Conservation (phyloP, 2,113 vertebrate species). For the Machaerirhynchus nigripectus region DNA sequence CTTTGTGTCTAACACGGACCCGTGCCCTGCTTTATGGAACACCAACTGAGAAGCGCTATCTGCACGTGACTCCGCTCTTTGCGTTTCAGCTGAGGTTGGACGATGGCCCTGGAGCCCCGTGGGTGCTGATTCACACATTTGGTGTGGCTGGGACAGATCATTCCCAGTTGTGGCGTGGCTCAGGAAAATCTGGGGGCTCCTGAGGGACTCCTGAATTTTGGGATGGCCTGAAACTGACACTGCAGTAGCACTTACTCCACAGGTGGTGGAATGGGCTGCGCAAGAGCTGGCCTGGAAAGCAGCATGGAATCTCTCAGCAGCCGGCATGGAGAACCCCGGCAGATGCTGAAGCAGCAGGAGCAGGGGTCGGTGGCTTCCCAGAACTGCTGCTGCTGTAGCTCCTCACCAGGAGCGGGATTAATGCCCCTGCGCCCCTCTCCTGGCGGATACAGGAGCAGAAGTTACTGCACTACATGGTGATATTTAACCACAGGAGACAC, state of each 20-base stretch:
- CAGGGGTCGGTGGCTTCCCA: accelerated
- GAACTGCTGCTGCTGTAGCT: accelerated
- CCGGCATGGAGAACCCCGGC: not conserved
- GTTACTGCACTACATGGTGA: accelerated
- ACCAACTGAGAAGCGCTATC: not conserved
- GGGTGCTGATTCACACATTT: not conserved
- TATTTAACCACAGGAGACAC: accelerated
- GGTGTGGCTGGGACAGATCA: not conserved
- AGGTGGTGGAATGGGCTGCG: accelerated
- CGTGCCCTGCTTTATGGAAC: not conserved
- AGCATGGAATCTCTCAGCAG: accelerated
- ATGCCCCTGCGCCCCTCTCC: not conserved
- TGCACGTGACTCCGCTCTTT: accelerated
- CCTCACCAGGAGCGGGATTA: not conserved
- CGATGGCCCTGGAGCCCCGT: accelerated
- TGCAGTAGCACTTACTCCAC: not conserved
- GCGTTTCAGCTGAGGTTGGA: no score
- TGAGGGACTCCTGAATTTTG: not conserved
- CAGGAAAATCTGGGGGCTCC: not conserved
- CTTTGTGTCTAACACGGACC: not conserved
- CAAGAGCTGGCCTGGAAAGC: accelerated
- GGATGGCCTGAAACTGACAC: not conserved
- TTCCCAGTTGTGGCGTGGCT: not conserved
- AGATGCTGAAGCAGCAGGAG: not conserved
- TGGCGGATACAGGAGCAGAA: accelerated